Evolutionary conservation across 2,113 vertebrate species (phyloP), one percentile per base, ranked within the genome.

Genomic region (Apus apus): DNA sequence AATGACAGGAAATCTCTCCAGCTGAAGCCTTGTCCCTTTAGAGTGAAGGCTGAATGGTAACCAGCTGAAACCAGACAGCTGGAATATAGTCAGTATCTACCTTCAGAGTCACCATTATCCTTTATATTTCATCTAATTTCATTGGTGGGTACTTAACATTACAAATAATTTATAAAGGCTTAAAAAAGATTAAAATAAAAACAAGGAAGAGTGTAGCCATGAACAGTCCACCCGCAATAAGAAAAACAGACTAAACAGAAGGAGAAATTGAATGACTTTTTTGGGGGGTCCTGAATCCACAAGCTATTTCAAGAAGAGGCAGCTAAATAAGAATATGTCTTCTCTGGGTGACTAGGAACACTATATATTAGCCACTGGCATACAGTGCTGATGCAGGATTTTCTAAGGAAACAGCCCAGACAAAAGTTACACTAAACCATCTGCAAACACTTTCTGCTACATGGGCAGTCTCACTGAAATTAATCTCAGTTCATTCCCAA

Each of bases 371-470:
- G 43, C 12, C 30, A 64, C 25, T 8, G 2, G 13, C 32, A 46
- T 34, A 84, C 36, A 80, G 29, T 68, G 79, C 72, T 92, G 82
- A 66, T 64, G 22, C 40, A 68, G 62, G 58, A 93, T 93, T 93
- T 96, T 93, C 75, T 57, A 60, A 36, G 53, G 79, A 56, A 94
- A 64, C 34, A 87, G 6, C 61, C 21, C 34, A 93, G 87, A 86
- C 67, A 70, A 77, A 91, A 94, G 65, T 74, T 87, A 93, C 82
- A 94, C 64, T 64, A 90, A 80, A 79, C 71, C 78, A 88, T 96
- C 56, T 90, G 71, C 85, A 85, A 66, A 83, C 82, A 48, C 43
- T 96, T 78, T 91, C 54, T 83, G 51, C 82, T 89, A 38, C 64
- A 8, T 20, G 67, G 67, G 68, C 38, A 71, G 68, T 93, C 1